Evolutionary conservation across 2,888 invertebrate genomes (phyloP), one percentile per base, ranked within the genome.

Genomic region (Atrina japonica): DNA sequence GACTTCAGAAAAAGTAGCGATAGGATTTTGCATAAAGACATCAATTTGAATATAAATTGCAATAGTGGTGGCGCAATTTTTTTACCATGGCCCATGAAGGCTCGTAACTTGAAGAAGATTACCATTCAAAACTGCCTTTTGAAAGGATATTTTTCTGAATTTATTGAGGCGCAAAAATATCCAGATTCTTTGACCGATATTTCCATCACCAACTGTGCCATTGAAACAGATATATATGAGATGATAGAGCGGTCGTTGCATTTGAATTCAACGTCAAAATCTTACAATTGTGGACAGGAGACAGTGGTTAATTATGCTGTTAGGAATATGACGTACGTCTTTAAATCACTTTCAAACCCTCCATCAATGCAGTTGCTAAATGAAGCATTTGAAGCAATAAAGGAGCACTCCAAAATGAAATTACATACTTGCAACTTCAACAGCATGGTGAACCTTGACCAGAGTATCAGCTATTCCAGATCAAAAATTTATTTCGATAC

Each of bases 61-160:
- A 53, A 25, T 41, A 29, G 40, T 27, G 64, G 64, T 18, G 64
- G 53, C 40, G 18, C 43, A 40, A 41, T 64, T 18, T 53, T 64
- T 25, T 21, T 64, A 27, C 64, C 64, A 21, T 64, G 64, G 64
- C 64, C 64, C 41, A 41, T 64, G 41, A 64, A 53, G 43, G 64
- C 64, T 9, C 52, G 41, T 18, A 52, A 43, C 27, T 41, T 64
- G 25, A 40, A 29, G n/a, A 41, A 18, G 18, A 21, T 64, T 18
- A n/a, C 30, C 18, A 41, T 64, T 7, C n/a, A 40, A 52, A 41
- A 41, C 2, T 64, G 64, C 27, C 25, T 64, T 18, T 27, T 64
- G 18, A 53, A 64, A 27, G 64, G 53, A 16, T 64, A 53, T 35
- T 53, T 41, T 41, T 30, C 64, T 9, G 64, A 64, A 35, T 53